These are phyloP conservation scores for Rhimphoctona megacephalus DNA, from an alignment of 2,888 invertebrate genomes.

Conservation along the genomic window DNA sequence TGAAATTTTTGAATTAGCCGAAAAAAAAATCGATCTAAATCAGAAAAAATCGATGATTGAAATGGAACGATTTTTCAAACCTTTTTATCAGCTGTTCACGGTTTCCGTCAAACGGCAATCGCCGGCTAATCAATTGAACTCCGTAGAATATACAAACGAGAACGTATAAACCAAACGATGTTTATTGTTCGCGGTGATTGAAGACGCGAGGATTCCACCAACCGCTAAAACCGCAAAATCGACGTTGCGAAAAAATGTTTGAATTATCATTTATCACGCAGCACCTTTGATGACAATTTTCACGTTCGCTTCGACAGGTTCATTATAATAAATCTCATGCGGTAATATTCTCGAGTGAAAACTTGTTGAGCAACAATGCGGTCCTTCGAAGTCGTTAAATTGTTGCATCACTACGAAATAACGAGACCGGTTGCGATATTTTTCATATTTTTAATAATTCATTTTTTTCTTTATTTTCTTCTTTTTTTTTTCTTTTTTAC, in stretches of 20 bases:
- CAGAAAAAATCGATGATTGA: background rate
- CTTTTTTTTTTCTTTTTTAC: background rate
- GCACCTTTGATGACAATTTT: conserved; percentile 9
- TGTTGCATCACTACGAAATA: background rate
- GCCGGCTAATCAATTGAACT: background rate
- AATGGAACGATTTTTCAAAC: background rate
- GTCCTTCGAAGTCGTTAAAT: conserved; percentile 1
- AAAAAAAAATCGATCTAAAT: background rate
- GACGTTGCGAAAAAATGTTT: background rate
- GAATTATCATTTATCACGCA: conserved; percentile 2
- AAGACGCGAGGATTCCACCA: background rate
- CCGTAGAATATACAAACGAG: background rate
- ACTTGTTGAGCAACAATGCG: background rate
- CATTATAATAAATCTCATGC: conserved; percentile 61
- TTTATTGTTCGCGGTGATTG: background rate
- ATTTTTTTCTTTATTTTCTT: background rate
- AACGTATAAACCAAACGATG: background rate
- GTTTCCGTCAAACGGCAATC: background rate
- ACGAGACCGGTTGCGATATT: conserved; percentile 23
- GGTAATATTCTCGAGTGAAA: background rate
- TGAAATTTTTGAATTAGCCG: background rate
- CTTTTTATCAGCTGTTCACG: background rate
- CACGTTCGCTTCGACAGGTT: conserved; percentile 58
- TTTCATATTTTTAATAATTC: background rate
- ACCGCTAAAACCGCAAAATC: conserved; percentile 18